Percentiles rank a stretch among this genome's conserved stretches.
phyloP scores from a whole-genome alignment of 1,140 invertebrate species.

The Drosophila parabipectinata region DNA sequence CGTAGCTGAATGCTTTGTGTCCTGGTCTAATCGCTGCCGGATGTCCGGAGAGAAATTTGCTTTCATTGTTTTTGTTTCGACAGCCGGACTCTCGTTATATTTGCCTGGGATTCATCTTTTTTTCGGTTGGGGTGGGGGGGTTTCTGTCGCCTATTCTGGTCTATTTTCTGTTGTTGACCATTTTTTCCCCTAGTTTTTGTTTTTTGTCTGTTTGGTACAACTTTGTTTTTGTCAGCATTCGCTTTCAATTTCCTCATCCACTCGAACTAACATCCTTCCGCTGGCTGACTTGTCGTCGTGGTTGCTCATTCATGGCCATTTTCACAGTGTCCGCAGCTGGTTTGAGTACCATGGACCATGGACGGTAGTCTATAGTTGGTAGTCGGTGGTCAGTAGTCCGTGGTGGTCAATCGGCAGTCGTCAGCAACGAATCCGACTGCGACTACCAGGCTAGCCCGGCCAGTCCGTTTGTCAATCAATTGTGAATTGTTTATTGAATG shows the following conservation, averaged over 20 bases:
- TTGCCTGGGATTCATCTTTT: slow-evolving; percentile 1
- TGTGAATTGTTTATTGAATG: slow-evolving; percentile 83
- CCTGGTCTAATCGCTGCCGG: slow-evolving; percentile 66
- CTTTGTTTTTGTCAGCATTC: slow-evolving; percentile 76
- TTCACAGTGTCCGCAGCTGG: slow-evolving; percentile 28
- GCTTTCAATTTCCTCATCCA: slow-evolving; percentile 80
- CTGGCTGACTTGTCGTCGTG: slow-evolving; percentile 69
- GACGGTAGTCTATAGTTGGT: background rate
- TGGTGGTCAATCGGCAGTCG: slow-evolving; percentile 53
- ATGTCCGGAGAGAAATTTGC: slow-evolving; percentile 73
- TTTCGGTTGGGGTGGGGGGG: slow-evolving; percentile 3
- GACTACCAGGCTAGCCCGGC: slow-evolving; percentile 51
- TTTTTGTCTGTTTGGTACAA: slow-evolving; percentile 38
- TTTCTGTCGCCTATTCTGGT: slow-evolving; percentile 38
- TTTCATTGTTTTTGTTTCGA: slow-evolving; percentile 71
- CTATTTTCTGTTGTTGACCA: slow-evolving; percentile 29
- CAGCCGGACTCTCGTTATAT: slow-evolving; percentile 45
- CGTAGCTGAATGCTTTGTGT: slow-evolving; percentile 10
- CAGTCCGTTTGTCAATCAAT: slow-evolving; percentile 80
- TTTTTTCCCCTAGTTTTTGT: slow-evolving; percentile 2
- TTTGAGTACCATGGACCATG: slow-evolving; percentile 15
- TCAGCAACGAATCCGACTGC: slow-evolving; percentile 66
- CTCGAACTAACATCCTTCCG: slow-evolving; percentile 80
- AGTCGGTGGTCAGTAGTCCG: slow-evolving; percentile 25
- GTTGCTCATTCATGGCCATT: slow-evolving; percentile 49